Conservation (phyloP, 2,888 invertebrate species). For the Scrobipalpa costella region DNA sequence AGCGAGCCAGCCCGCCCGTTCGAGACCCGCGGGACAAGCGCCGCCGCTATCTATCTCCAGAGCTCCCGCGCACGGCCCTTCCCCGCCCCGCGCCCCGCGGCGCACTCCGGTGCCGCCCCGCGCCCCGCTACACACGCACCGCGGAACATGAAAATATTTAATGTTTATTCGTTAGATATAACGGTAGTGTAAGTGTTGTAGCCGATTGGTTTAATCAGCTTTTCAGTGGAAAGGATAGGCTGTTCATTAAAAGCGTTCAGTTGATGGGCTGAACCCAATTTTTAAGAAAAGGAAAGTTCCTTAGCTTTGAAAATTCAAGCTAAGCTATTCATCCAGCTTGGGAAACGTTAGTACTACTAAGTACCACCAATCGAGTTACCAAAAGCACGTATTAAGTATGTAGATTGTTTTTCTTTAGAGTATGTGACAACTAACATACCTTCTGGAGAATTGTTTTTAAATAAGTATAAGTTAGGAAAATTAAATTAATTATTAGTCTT, state of each 20-base stretch:
- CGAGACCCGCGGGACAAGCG: conserved; percentile 27
- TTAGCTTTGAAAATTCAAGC: too few relatives aligned
- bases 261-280: not conserved
- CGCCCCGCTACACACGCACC: conserved; percentile 43
- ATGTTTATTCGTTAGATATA: conserved; percentile 58
- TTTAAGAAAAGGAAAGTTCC: not conserved
- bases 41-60: conserved; percentile 29
- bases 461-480: not conserved
- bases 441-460: too few relatives aligned
- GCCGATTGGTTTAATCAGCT: not conserved
- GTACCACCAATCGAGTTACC: too few relatives aligned
- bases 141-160: conserved; percentile 55
- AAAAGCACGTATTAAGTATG: too few relatives aligned
- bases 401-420: not conserved
- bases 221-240: not conserved
- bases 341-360: too few relatives aligned
- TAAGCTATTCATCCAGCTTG: too few relatives aligned
- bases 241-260: not conserved
- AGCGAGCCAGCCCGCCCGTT: conserved; percentile 23
- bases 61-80: not conserved
- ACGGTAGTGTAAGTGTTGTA: conserved; percentile 49
- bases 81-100: not conserved
- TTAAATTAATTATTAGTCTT: too few relatives aligned
- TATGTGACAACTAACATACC: not conserved
- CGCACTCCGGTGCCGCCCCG: conserved; percentile 35